These are phyloP conservation scores for Chromoteleia sp. DNA, from an alignment of 2,888 invertebrate genomes.

Conservation along the genomic window DNA sequence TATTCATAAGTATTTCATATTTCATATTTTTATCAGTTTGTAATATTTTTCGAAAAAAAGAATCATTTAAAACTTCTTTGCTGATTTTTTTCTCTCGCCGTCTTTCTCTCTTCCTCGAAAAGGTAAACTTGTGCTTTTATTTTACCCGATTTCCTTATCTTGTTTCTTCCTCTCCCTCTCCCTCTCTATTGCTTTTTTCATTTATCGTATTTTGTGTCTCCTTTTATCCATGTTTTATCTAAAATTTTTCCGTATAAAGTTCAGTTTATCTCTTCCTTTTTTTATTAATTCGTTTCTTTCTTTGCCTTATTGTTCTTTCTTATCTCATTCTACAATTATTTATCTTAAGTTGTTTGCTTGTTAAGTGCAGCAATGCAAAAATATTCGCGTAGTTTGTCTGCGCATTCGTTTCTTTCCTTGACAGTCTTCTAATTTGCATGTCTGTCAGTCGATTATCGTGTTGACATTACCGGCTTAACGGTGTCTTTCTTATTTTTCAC, in stretches of 20 bases:
- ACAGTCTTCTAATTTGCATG: constrained; percentile 35
- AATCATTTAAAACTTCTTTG: constrained; percentile 37
- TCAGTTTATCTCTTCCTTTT: constrained; percentile 21
- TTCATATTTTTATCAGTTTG: constrained; percentile 34
- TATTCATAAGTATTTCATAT: too few species aligned
- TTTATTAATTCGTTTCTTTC: constrained; percentile 18
- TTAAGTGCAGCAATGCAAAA: background rate
- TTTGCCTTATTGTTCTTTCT: constrained; percentile 17
- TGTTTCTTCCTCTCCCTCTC: constrained; percentile 7
- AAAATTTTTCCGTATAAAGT: constrained; percentile 28
- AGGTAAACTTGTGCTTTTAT: constrained; percentile 45
- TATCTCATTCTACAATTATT: constrained; percentile 24
- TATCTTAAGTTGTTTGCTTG: constrained; percentile 3
- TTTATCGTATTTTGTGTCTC: constrained; percentile 14
- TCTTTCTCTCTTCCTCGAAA: constrained; percentile 17
- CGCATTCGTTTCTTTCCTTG: constrained; percentile 18
- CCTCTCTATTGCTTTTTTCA: background rate
- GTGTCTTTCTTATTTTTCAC: constrained; percentile 19
- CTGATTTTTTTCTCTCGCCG: constrained; percentile 38
- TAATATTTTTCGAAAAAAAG: constrained; percentile 29
- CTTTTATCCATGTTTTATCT: constrained; percentile 44
- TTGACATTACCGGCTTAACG: constrained; percentile 37
- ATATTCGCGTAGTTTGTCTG: constrained; percentile 1
- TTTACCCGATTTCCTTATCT: constrained; percentile 45
- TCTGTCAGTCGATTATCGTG: constrained; percentile 46